A percentile compares a stretch with the other conserved stretches of the same genome.
Conservation (phyloP, 2,113 vertebrate genomes). For the Cariama cristata region DNA sequence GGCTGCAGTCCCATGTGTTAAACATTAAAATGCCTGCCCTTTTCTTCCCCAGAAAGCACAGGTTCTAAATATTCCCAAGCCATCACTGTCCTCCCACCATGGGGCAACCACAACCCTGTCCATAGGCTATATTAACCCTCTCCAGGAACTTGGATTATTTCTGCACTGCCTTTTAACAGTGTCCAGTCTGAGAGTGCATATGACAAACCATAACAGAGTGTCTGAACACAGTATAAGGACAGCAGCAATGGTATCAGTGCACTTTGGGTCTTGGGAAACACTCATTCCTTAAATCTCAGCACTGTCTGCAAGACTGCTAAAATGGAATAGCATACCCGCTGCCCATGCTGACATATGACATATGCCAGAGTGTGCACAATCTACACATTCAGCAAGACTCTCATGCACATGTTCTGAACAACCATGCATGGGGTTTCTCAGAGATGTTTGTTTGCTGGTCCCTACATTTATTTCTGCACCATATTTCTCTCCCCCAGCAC, state of each 20-base stretch:
- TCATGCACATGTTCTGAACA: neutral
- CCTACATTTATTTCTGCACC: neutral
- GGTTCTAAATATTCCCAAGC: neutral
- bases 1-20: neutral
- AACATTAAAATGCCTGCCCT: neutral
- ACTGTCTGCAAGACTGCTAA: neutral
- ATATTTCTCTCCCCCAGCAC: neutral
- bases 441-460: neutral
- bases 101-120: neutral
- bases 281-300: neutral
- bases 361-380: neutral
- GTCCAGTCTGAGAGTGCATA: neutral
- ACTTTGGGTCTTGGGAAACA: neutral
- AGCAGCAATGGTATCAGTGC: neutral
- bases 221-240: neutral
- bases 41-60: neutral
- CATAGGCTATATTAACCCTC: neutral
- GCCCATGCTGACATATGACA: neutral
- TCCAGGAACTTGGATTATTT: neutral
- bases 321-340: neutral
- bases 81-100: neutral
- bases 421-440: neutral
- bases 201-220: neutral
- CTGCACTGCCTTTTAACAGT: neutral
- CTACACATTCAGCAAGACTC: neutral